These are phyloP conservation scores for Neodontobutis hainanensis DNA, from an alignment of 2,113 vertebrate genomes.

Conservation along the genomic window DNA sequence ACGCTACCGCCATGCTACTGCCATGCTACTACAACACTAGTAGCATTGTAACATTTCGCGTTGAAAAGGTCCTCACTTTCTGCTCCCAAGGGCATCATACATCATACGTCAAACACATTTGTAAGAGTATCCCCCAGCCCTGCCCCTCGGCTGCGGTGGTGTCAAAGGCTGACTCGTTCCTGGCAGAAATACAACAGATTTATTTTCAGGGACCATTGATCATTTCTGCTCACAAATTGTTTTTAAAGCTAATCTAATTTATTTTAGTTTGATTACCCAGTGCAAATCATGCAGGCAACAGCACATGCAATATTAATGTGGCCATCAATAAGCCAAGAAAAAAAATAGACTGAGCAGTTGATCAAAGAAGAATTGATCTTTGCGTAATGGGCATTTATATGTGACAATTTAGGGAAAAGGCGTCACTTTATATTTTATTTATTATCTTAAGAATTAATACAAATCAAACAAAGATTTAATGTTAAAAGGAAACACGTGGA, in stretches of 20 bases:
- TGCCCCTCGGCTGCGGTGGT: slow-evolving; percentile 22
- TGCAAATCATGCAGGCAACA: slow-evolving; percentile 4
- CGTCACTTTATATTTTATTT: background rate
- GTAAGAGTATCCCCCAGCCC: slow-evolving; percentile 10
- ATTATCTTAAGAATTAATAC: background rate
- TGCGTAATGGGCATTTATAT: slow-evolving; percentile 10
- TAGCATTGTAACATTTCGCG: too few species aligned
- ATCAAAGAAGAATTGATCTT: slow-evolving; percentile 17
- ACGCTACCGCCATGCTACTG: too few species aligned
- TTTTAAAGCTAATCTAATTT: slow-evolving; percentile 28
- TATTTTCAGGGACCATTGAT: slow-evolving; percentile 29
- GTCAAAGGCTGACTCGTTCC: slow-evolving; percentile 30
- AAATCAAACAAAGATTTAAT: too few species aligned
- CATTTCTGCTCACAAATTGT: slow-evolving; percentile 18
- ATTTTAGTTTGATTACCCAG: slow-evolving; percentile 28
- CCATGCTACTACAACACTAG: too few species aligned
- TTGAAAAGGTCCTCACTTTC: too few species aligned
- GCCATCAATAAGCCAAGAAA: slow-evolving; percentile 26
- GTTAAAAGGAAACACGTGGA: too few species aligned
- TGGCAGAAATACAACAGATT: slow-evolving; percentile 39
- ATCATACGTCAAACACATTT: slow-evolving; percentile 65
- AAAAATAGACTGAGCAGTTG: background rate
- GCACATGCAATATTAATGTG: slow-evolving; percentile 9
- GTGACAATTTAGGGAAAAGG: background rate
- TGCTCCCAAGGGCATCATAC: slow-evolving; percentile 16